phyloP scores from a whole-genome alignment of 2,113 vertebrate genomes.

The Ictalurus punctatus region DNA sequence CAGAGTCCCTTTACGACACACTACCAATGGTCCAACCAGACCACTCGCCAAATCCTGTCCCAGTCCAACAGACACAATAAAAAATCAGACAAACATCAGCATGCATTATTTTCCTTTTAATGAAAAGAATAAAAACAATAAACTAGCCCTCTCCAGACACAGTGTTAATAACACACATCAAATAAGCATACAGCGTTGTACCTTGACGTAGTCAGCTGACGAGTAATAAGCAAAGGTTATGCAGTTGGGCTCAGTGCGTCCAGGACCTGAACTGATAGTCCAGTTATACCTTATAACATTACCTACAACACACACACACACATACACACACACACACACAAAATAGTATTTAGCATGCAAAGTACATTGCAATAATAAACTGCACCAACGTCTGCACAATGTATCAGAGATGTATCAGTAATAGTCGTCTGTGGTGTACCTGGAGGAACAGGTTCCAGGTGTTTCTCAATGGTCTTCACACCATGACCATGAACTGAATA shows the following conservation, averaged over 20 bases:
- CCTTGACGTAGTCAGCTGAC: slow-evolving; percentile 82
- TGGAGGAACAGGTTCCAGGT: slow-evolving; percentile 69
- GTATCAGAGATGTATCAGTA: neutral
- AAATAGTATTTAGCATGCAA: neutral
- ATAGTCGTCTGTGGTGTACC: slow-evolving; percentile 67
- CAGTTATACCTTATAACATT: slow-evolving; percentile 79
- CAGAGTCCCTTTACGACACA: slow-evolving; percentile 84
- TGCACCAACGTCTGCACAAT: neutral
- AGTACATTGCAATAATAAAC: neutral
- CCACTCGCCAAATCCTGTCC: slow-evolving; percentile 89
- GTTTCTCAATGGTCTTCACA: slow-evolving; percentile 67
- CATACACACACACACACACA: neutral
- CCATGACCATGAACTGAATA: slow-evolving; percentile 85
- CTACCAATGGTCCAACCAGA: slow-evolving; percentile 87
- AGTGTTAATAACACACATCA: neutral
- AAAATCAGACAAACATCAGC: slow-evolving; percentile 39
- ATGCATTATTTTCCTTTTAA: neutral
- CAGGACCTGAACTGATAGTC: slow-evolving; percentile 87
- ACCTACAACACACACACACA: slow-evolving; percentile 66
- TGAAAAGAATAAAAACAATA: neutral
- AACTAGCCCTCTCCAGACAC: neutral
- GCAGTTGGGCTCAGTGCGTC: slow-evolving; percentile 84
- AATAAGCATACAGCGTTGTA: slow-evolving; percentile 55
- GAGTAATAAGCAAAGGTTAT: slow-evolving; percentile 92
- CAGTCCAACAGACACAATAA: slow-evolving; percentile 39